phyloP scores from a whole-genome alignment of 2,888 invertebrate genomes.

The Steinernema scapterisci region DNA sequence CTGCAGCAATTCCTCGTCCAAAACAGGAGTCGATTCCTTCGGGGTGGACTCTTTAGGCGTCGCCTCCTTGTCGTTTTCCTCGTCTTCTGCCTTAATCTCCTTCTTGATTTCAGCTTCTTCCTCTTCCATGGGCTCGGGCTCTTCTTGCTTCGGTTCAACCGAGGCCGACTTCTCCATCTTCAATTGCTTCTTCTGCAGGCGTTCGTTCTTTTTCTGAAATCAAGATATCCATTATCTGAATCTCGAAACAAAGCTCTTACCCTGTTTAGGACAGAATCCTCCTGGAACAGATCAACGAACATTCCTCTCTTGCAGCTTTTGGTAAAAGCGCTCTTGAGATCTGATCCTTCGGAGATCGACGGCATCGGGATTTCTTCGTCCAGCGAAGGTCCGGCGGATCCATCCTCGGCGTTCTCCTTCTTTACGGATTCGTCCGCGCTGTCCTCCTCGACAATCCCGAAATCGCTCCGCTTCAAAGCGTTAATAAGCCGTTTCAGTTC shows the following conservation, averaged over 20 bases:
- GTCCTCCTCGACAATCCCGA: conserved; percentile 39
- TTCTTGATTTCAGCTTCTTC: conserved; percentile 74
- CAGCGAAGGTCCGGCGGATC: conserved; percentile 54
- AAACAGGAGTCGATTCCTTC: conserved; percentile 25
- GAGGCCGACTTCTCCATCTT: conserved; percentile 34
- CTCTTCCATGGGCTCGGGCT: conserved; percentile 72
- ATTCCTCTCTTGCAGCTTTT: conserved; percentile 20
- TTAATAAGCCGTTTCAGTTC: conserved; percentile 80
- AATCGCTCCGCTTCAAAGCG: conserved; percentile 45
- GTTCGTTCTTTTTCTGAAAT: conserved; percentile 38
- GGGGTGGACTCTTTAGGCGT: conserved; percentile 44
- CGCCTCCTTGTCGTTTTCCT: conserved; percentile 44
- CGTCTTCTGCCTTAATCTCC: conserved; percentile 42
- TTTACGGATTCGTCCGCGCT: conserved; percentile 54
- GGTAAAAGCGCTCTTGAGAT: conserved; percentile 21
- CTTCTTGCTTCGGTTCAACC: conserved; percentile 70
- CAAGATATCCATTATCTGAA: not conserved
- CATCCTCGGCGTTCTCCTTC: conserved; percentile 47
- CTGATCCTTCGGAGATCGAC: conserved; percentile 9
- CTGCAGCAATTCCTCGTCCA: conserved; percentile 25
- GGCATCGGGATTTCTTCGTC: conserved; percentile 44
- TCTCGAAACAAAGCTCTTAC: not conserved
- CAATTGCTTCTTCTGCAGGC: conserved; percentile 32
- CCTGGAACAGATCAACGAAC: conserved; percentile 18
- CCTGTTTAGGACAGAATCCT: conserved; percentile 1